Evolutionary conservation across 2,797 vertebrate species (phyloP), one percentile per base, ranked within the genome.

Genomic region (Enteromius trimaculatus): DNA sequence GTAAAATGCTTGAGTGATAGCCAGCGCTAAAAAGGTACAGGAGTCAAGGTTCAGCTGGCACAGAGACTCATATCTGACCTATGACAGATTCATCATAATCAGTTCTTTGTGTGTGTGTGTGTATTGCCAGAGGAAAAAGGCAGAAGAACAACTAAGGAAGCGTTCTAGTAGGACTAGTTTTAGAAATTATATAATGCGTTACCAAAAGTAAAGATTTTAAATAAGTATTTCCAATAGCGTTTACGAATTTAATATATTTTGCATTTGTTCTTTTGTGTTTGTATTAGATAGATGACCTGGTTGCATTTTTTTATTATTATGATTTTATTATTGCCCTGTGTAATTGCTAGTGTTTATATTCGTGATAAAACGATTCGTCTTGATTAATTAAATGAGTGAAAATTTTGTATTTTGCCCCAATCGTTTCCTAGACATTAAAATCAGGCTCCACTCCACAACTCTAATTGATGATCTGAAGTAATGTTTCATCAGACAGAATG

Each of bases 401-500:
- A 64, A 62, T 21, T 69, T 85, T 66, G 84, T 84, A 72, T 87
- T 75, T 68, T 77, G 11, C 65, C 82, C 58, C 26, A 17, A 19
- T 71, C 7, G 11, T 68, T 80, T 80, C 55, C 72, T 31, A 26
- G 47, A 71, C 7, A 62, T 47, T 55, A 69, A 80, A 80, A 71
- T 68, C 44, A 47, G 82, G 23, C 72, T 77, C 4, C 42, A 42
- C 37, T 71, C 31, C 44, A 60, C 77, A 76, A 44, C 23, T 26
- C 86, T 90, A 88, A 90, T 75, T 87, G 81, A 89, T 89, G 89
- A 85, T 85, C 76, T 84, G 78, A 89, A 86, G 65, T 80, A 81
- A 75, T 83, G 65, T 90, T 88, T 77, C 81, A 84, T 80, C 60
- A 83, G 66, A 55, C 55, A 85, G 58, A 72, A 78, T 83, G 84